These are phyloP conservation scores for Varanus komodoensis DNA, from an alignment of 2,113 vertebrate species.

Conservation along the genomic window DNA sequence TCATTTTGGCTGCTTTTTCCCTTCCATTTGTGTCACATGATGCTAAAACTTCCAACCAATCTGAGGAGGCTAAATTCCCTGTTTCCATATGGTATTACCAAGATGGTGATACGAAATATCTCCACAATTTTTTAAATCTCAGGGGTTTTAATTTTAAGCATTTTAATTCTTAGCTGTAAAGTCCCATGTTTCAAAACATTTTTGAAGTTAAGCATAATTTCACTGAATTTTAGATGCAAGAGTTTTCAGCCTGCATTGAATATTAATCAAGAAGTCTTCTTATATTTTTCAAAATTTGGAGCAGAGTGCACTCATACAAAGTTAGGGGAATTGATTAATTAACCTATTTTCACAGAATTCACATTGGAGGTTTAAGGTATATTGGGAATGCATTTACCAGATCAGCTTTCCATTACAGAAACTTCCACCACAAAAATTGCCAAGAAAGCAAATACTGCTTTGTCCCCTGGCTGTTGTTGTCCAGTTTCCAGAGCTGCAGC, in stretches of 20 bases:
- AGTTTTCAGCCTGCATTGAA: background rate
- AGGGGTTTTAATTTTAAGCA: background rate
- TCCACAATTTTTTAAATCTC: background rate
- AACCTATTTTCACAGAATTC: background rate
- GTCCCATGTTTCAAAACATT: background rate
- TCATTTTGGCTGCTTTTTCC: too few relatives aligned
- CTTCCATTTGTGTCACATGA: background rate
- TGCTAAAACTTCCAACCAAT: background rate
- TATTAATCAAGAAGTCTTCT: background rate
- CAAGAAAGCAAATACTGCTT: background rate
- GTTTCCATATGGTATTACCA: background rate
- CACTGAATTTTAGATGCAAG: background rate
- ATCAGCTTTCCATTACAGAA: background rate
- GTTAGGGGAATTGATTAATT: background rate
- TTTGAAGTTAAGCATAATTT: background rate
- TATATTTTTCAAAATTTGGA: background rate
- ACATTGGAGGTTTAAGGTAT: background rate
- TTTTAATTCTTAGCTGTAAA: background rate
- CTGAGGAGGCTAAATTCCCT: background rate
- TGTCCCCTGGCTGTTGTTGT: background rate
- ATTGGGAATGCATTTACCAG: background rate
- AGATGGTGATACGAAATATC: background rate
- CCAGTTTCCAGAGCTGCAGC: background rate
- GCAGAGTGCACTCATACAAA: background rate
- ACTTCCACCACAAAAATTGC: background rate